Evolutionary conservation across 2,113 vertebrate genomes (phyloP), one percentile per base, ranked within the genome.

Genomic region (Tichodroma muraria): DNA sequence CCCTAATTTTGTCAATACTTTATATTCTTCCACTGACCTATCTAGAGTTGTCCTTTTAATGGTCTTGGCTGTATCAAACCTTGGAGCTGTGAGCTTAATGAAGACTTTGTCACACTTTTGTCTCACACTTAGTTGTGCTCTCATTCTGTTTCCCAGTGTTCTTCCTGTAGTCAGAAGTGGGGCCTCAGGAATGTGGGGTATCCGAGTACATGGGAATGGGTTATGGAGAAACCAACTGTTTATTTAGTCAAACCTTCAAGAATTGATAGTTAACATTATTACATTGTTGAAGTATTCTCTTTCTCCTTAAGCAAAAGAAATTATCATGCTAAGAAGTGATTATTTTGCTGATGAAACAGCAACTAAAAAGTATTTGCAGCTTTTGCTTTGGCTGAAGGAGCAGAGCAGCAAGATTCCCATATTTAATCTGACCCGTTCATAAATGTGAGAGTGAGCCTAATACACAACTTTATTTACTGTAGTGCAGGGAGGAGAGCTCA

Each of bases 181-280:
- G 75, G 59, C 42, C 65, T 89, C 25, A 63, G 78, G n/a, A 85
- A 63, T 11, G 7, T 13, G 0, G 10, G 33, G 15, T 52, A 45
- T 59, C 78, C 4, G 0, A 3, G 1, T 14, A 11, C 33, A 5
- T 2, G 3, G 30, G 38, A 65, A 56, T 13, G 27, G 40, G 10
- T 49, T 37, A 54, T 66, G 47, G 59, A 83, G 87, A 61, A 77
- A 37, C 28, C 23, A 38, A 37, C 47, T 59, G 33, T 66, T 52
- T 53, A 1, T 70, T 50, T 47, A 47, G 38, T 84, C 52, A 80
- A 37, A 31, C 35, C 14, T 40, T 80, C 27, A 70, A n/a, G 63
- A 71, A 40, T 9, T 70, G n/a, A 38, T 59, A 78, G 59, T 35
- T 76, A 64, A 33, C 30, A 5, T 45, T 60, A 44, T 63, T 72